Evolutionary conservation across 2,888 invertebrate genomes (phyloP).

Genomic region (Aromia moschata): DNA sequence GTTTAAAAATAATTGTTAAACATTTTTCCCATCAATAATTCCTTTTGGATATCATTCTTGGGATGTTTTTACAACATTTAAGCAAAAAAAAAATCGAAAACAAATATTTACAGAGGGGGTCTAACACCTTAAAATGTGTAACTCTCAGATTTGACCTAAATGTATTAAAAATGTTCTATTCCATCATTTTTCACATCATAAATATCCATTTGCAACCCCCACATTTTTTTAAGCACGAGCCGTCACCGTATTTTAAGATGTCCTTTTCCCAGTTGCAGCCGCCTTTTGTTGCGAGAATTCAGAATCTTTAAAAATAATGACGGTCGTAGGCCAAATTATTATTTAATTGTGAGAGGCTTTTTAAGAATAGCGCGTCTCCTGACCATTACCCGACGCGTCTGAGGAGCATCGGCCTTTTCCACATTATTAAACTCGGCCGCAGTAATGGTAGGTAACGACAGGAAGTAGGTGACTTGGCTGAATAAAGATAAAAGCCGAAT

Average conservation of each 20-base stretch:
- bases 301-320: conserved; percentile 7
- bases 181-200: no score
- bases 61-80: no score
- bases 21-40: no score
- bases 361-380: conserved; percentile 14
- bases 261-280: neutral
- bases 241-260: neutral
- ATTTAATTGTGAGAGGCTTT: conserved; percentile 15
- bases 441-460: conserved; percentile 28
- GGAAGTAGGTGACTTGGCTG: conserved; percentile 34
- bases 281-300: conserved; percentile 14
- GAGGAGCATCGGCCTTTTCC: conserved; percentile 41
- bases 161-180: no score
- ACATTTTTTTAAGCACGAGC: no score
- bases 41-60: no score
- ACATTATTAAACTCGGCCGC: conserved; percentile 49
- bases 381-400: conserved; percentile 13
- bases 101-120: no score
- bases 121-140: no score
- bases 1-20: no score
- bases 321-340: conserved; percentile 15
- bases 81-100: no score
- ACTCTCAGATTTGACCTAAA: no score
- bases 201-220: no score
- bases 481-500: conserved; percentile 28